A percentile compares a stretch with the other conserved stretches of the same genome.
Evolutionary conservation across 1,140 invertebrate species (phyloP).

Genomic region (Platorchestia sp.): DNA sequence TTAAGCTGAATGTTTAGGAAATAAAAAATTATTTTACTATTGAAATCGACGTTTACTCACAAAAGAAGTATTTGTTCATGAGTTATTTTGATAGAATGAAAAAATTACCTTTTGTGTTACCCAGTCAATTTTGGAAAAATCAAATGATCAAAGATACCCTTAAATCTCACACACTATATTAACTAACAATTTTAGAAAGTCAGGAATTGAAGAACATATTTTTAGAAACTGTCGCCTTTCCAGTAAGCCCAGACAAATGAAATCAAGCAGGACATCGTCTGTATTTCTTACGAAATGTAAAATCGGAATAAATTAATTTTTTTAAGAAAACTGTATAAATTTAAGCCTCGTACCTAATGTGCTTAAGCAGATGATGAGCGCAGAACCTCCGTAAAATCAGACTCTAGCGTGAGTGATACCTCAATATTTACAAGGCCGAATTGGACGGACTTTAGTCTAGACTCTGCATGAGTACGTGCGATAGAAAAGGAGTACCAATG

Average conservation of each 20-base stretch:
- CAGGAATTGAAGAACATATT: not conserved
- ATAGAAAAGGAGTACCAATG: not conserved
- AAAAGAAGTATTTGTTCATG: too few relatives aligned
- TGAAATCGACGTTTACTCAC: too few relatives aligned
- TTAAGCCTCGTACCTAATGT: not conserved
- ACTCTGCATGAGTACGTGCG: not conserved
- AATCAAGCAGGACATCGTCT: not conserved
- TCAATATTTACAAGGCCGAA: not conserved
- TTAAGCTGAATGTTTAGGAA: not conserved
- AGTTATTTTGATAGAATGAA: too few relatives aligned
- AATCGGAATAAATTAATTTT: not conserved
- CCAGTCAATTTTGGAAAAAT: not conserved
- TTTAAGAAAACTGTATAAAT: not conserved
- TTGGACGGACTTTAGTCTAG: not conserved
- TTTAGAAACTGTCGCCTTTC: not conserved
- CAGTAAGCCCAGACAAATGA: not conserved
- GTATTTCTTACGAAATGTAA: not conserved
- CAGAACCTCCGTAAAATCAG: not conserved
- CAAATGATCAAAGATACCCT: not conserved
- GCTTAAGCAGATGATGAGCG: not conserved
- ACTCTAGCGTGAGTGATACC: not conserved
- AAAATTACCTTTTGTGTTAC: not conserved
- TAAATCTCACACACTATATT: not conserved
- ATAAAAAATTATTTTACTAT: not conserved
- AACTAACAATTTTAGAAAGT: not conserved